Conservation (phyloP, 1,140 invertebrate species). For the Lerema accius region DNA sequence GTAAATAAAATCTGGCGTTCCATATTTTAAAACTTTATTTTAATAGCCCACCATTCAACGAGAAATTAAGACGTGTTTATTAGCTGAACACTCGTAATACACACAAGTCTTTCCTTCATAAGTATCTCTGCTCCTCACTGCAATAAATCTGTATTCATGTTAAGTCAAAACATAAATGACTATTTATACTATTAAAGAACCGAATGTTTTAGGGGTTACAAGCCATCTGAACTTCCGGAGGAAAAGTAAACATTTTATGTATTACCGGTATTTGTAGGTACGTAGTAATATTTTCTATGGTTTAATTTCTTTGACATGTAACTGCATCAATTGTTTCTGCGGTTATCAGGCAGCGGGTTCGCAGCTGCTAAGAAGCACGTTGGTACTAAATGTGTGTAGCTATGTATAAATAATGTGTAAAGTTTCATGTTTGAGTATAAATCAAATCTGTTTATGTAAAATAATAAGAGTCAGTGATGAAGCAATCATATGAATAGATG, state of each 20-base stretch:
- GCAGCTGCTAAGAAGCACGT: too few relatives aligned
- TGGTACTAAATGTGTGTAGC: too few relatives aligned
- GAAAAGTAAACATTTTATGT: neutral
- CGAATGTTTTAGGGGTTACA: slow-evolving; percentile 2
- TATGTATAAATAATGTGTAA: too few relatives aligned
- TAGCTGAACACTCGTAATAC: slow-evolving; percentile 70
- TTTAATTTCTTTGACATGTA: too few relatives aligned
- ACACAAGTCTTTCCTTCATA: slow-evolving; percentile 73
- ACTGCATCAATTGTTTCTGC: too few relatives aligned
- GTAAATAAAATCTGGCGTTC: slow-evolving; percentile 79
- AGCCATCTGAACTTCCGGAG: neutral
- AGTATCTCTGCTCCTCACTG: slow-evolving; percentile 49
- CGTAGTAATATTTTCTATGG: too few relatives aligned
- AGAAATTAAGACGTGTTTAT: slow-evolving; percentile 81
- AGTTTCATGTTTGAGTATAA: too few relatives aligned
- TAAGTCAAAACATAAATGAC: slow-evolving; percentile 37
- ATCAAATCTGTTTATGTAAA: too few relatives aligned
- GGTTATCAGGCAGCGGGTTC: too few relatives aligned
- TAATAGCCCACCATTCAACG: slow-evolving; percentile 77
- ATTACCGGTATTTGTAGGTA: too few relatives aligned
- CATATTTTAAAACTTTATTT: slow-evolving; percentile 81
- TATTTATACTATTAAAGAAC: slow-evolving; percentile 14
- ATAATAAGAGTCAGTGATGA: too few relatives aligned
- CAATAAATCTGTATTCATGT: slow-evolving; percentile 69
- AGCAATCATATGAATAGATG: too few relatives aligned